Evolutionary conservation across 2,113 vertebrate genomes (phyloP), one percentile per base, ranked within the genome.

Genomic region (Ophiodon elongatus): DNA sequence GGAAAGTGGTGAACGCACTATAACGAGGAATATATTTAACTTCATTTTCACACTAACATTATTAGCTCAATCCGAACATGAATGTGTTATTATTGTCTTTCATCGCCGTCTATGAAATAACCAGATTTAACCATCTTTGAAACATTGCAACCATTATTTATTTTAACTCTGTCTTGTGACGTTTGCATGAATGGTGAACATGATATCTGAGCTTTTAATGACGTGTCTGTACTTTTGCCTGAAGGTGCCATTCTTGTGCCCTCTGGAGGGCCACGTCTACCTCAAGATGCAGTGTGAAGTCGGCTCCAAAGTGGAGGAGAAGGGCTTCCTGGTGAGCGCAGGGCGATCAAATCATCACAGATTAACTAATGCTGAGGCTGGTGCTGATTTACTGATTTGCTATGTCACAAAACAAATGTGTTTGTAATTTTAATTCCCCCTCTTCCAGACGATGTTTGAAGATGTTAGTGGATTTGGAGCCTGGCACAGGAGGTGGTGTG

Each of bases 401-500:
- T 67, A 9, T 27, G 25, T 15, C n/a, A 6, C 39, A 14, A 47
- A 10, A 45, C 21, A 33, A 5, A 9, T 33, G 0, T 54, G 1
- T n/a, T 31, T 69, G 33, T 56, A 0, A 6, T 8, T 59, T 23
- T 9, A 11, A 35, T 4, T 21, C 27, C 2, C 4, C 70, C 19
- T 4, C 31, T 10, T 21, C 1, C 2, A 99, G 98, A 99, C 98
- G 0, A 99, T 99, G 97, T 99, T 99, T 94, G 98, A 99, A 91
- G 98, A 99, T 47, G 97, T 99, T 0, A 99, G 98, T 91, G 98
- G 98, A 2, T 99, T 99, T 54, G 98, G 98, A 72, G 96, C 98
- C 0, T 99, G 98, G 98, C 97, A 99, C 82, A 94, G 98, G 25
- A 96, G 98, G 64, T 99, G 98, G 98, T 99, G 98, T 67, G 95